Evolutionary conservation across 2,888 invertebrate genomes (phyloP), one percentile per base, ranked within the genome.

Genomic region (Malthinus flaveolus): DNA sequence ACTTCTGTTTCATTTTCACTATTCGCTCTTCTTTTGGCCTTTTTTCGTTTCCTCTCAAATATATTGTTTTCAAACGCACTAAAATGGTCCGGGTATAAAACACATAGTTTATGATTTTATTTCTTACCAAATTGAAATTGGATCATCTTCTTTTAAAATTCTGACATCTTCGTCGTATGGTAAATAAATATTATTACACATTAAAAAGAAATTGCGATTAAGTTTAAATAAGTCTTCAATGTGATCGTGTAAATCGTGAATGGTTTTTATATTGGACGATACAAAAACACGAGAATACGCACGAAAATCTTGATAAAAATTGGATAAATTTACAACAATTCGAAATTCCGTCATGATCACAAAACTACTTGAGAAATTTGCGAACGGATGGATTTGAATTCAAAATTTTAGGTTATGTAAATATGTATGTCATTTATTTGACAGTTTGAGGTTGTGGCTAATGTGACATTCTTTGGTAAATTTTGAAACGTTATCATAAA

Each of bases 91-190:
- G n/a, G 5, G 5, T 23, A 23, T 23, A 23, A 23, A 23, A 3
- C 2, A 23, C 12, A 11, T 34, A 35, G 36, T 34, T 36, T 13
- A 23, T 10, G 10, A 12, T 6, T 32, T 10, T 12, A 50, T 59
- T 49, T 50, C 61, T 57, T 68, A 71, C 71, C 63, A 57, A 23
- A 72, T 57, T 45, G 64, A 57, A 23, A 72, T 57, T 45, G 64
- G 49, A 47, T 71, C 70, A 35, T 67, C 68, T 50, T 63, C 63
- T 9, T 69, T 62, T 15, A 74, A 49, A n/a, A 71, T 53, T n/a
- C 68, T 68, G 11, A 76, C 68, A 57, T 79, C 77, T 59, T 78
- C 78, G 10, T 61, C 68, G 1, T 76, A 71, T 1, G 79, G 78
- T 37, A 79, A 61, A 63, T 73, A 75, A 37, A 72, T 73, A 12